Evolutionary conservation across 92 coral and sea anemone genomes (phyloP), one percentile per base, ranked within the genome.

Genomic region (Siderastrea siderea): DNA sequence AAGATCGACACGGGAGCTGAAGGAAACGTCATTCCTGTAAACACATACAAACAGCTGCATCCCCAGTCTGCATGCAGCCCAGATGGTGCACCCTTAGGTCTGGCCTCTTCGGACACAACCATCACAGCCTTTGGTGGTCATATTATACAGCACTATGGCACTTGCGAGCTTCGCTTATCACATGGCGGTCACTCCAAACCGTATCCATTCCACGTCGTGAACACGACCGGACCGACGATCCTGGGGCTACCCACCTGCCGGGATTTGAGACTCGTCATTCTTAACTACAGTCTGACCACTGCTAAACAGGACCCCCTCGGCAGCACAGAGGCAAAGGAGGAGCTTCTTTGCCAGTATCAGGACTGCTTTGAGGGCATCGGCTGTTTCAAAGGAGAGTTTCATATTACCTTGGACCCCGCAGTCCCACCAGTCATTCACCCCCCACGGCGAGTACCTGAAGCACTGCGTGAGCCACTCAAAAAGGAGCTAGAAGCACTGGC

Each of bases 1-100:
- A 94, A 94, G 81, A 55, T 92, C 47, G 97, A 94, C 88, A 94
- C 95, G 9, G 92, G 92, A 46, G 94, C 92, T 5, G 94, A 89
- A 80, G 98, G 95, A 68, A 94, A 92, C 71, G 98, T 92, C n/a
- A 94, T 92, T 51, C 89, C 95, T 45, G 92, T 87, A 38, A 75
- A 85, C 80, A 84, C 88, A 63, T 89, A 89, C 88, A 87, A 87
- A 74, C 88, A 59, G 57, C 11, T 90, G 26, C 58, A 61, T 75
- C 95, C 95, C 3, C 47, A 68, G n/a, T 63, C 92, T 70, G 79
- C 80, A 65, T 77, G 77, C 65, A 84, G 87, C 78, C 17, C 93
- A 52, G 60, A 10, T 68, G 94, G 94, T 64, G 77, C 75, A 51
- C 95, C 95, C 52, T 82, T 78, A 50, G 90, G 81, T 82, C 71